These are phyloP conservation scores for Enteromius anoplus DNA, from an alignment of 2,797 vertebrate genomes.

Conservation along the genomic window DNA sequence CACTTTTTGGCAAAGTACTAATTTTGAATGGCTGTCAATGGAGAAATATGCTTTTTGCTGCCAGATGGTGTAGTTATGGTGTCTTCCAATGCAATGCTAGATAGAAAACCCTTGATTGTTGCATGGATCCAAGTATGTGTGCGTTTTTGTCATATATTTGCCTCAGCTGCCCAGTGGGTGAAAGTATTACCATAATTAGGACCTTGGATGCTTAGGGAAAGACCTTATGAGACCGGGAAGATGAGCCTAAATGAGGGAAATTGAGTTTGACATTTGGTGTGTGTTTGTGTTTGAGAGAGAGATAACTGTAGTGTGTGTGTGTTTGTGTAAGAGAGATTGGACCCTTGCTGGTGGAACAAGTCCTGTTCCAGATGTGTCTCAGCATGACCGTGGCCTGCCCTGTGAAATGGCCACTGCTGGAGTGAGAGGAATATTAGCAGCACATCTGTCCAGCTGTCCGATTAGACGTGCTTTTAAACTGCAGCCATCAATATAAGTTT, in stretches of 20 bases:
- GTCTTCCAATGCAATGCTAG: background rate
- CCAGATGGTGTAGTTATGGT: background rate
- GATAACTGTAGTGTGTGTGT: constrained; percentile 3
- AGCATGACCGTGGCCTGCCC: constrained; percentile 21
- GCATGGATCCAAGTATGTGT: background rate
- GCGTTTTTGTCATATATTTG: background rate
- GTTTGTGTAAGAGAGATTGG: constrained; percentile 6
- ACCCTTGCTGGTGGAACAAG: constrained; percentile 46
- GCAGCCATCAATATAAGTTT: background rate
- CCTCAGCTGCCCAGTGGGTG: constrained; percentile 1
- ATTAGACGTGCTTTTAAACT: constrained; percentile 4
- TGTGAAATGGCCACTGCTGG: constrained; percentile 39
- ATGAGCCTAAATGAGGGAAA: constrained; percentile 38
- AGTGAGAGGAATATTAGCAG: constrained; percentile 28
- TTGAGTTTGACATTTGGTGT: constrained; percentile 35
- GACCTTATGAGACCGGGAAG: constrained; percentile 18
- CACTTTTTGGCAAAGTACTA: constrained; percentile 12
- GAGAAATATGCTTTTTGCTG: background rate
- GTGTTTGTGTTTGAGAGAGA: constrained; percentile 24
- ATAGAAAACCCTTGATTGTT: background rate
- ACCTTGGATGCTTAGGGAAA: constrained; percentile 26
- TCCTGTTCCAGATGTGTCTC: constrained; percentile 48
- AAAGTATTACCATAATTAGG: constrained; percentile 34
- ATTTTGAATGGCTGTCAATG: background rate
- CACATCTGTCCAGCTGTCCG: constrained; percentile 39